Base-by-base conservation (phyloP, 2,113 vertebrate species). In the Hylia prasina region DNA sequence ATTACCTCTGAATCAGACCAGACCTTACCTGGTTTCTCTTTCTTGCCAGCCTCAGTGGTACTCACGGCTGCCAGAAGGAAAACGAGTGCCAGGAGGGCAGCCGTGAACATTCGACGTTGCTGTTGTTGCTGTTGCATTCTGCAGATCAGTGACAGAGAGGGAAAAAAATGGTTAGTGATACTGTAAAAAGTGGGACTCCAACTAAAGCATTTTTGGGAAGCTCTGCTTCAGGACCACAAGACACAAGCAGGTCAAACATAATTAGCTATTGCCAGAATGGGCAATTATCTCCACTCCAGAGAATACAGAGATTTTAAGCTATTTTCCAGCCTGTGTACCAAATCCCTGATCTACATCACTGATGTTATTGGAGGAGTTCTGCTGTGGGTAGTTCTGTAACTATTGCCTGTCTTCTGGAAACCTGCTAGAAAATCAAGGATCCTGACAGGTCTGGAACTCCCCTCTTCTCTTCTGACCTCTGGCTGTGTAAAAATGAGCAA, bases 21-120 rank as follows among this genome's bases (percentile, higher is more conserved):
- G 45, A 51, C 60, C 69, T 97, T 97, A 98, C 98, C 98, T 96
- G 97, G 97, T 71, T 98, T 98, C 91, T 98, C 98, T 83, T 98
- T 98, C 92, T 98, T 98, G 45, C 98, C 98, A 2, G 98, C 97
- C 79, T 98, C 98, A 3, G 97, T 95, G 72, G 95, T 98, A 71
- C 89, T 96, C 93, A 98, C 95, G 8, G 94, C 96, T 90, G 98
- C 98, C 84, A 98, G 89, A 79, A 98, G 87, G 93, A 98, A 98
- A 93, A 98, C 40, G 27, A 98, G 96, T 31, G 94, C 97, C 97
- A 98, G 87, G 83, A 98, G 89, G 94, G 95, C 95, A 80, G 96
- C 97, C 76, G 96, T 91, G 89, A 98, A 96, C 95, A 97, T 94
- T 71, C 73, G 97, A 87, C 95, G 96, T 42, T 97, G 97, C 37